These are phyloP conservation scores for Drosophila merina DNA, from an alignment of 2,888 invertebrate genomes.

Conservation along the genomic window DNA sequence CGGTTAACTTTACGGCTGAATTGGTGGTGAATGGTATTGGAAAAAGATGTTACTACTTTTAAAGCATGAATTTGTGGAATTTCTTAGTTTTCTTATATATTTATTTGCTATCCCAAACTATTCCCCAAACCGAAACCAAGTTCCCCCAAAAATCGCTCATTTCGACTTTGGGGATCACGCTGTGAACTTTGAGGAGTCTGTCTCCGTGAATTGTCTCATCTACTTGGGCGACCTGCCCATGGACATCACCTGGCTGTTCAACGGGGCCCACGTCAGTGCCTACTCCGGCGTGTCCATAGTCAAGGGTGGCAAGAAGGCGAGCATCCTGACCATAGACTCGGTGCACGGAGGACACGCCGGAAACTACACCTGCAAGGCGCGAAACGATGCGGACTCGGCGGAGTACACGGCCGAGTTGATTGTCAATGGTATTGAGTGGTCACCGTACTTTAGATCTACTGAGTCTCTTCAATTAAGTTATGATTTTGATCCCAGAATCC, in stretches of 20 bases:
- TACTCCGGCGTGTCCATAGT: conserved; percentile 84
- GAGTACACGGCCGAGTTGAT: conserved; percentile 88
- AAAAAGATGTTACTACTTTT: conserved; percentile 43
- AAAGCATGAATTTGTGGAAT: conserved; percentile 24
- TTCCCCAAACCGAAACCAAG: conserved; percentile 82
- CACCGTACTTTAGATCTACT: conserved; percentile 9
- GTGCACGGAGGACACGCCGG: conserved; percentile 88
- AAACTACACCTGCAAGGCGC: conserved; percentile 90
- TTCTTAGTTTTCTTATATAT: conserved; percentile 5
- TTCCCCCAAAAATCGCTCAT: conserved; percentile 90
- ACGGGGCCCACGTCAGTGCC: conserved; percentile 83
- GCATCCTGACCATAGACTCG: conserved; percentile 87
- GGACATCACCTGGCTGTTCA: conserved; percentile 85
- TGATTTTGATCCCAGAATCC: conserved; percentile 6
- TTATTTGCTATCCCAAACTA: conserved; percentile 6
- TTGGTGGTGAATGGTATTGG: conserved; percentile 86
- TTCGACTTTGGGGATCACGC: conserved; percentile 90
- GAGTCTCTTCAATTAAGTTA: conserved; percentile 20
- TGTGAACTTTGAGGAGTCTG: conserved; percentile 87
- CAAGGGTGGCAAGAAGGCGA: conserved; percentile 86
- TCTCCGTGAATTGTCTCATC: conserved; percentile 86
- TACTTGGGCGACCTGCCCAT: conserved; percentile 88
- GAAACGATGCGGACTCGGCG: conserved; percentile 88
- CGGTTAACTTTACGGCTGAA: conserved; percentile 86
- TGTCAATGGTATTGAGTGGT: conserved; percentile 86